These are phyloP conservation scores for Drosophila mercatorum DNA, from an alignment of 2,888 invertebrate species.

Conservation along the genomic window DNA sequence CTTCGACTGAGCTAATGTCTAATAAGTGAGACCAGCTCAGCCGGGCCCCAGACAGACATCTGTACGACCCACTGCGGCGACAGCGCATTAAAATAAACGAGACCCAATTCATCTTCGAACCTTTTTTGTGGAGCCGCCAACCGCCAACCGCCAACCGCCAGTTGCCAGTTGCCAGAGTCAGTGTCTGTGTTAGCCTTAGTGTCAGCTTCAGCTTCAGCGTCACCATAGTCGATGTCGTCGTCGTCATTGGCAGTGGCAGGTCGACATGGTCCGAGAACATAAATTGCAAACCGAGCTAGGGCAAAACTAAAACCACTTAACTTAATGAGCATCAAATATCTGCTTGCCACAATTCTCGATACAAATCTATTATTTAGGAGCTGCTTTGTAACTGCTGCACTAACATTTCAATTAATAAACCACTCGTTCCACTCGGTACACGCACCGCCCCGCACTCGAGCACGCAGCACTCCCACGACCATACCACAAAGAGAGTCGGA, in stretches of 20 bases:
- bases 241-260: slow-evolving; percentile 18
- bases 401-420: slow-evolving; percentile 74
- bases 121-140: slow-evolving; percentile 66
- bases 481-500: slow-evolving; percentile 62
- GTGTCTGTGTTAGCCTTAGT: slow-evolving; percentile 9
- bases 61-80: slow-evolving; percentile 82
- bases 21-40: slow-evolving; percentile 54
- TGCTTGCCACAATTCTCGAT: slow-evolving; percentile 76
- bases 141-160: slow-evolving; percentile 12
- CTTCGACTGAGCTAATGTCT: slow-evolving; percentile 66
- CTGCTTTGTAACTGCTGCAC: slow-evolving; percentile 63
- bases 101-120: slow-evolving; percentile 80
- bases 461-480: slow-evolving; percentile 50
- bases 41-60: slow-evolving; percentile 50
- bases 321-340: slow-evolving; percentile 84
- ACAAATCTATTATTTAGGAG: slow-evolving; percentile 82
- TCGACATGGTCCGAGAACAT: slow-evolving; percentile 37
- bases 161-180: neutral
- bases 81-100: slow-evolving; percentile 83
- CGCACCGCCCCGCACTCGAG: slow-evolving; percentile 26
- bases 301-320: slow-evolving; percentile 81
- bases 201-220: slow-evolving; percentile 2
- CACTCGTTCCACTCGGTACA: slow-evolving; percentile 51
- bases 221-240: slow-evolving; percentile 1
- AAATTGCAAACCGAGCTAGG: slow-evolving; percentile 62